Evolutionary conservation across 2,113 vertebrate species (phyloP).

Genomic region (Hippocampus barbouri): DNA sequence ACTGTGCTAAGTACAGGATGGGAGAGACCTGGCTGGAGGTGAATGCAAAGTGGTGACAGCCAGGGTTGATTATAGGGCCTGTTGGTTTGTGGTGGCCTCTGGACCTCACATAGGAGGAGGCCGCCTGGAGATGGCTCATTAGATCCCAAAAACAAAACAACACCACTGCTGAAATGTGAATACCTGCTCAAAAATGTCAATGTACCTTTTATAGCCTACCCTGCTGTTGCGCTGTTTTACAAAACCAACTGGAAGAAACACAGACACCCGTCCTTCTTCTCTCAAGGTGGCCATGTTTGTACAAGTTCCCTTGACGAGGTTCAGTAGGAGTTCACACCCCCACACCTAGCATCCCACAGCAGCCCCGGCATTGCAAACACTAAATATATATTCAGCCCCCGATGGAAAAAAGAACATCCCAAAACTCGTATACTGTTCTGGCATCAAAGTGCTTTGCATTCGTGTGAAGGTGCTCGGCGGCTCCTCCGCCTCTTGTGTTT

Average conservation of each 20-base stretch:
- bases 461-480: constrained; percentile 36
- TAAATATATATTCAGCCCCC: constrained; percentile 21
- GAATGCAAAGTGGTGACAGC: no score
- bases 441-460: constrained; percentile 41
- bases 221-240: constrained; percentile 27
- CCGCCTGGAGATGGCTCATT: no score
- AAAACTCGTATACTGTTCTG: constrained; percentile 32
- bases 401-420: constrained; percentile 44
- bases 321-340: constrained; percentile 60
- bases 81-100: no score
- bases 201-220: constrained; percentile 20
- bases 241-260: constrained; percentile 10
- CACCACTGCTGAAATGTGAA: constrained; percentile 1
- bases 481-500: constrained; percentile 32
- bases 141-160: neutral
- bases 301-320: constrained; percentile 50
- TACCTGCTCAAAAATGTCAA: constrained; percentile 22
- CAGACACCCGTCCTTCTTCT: constrained; percentile 32
- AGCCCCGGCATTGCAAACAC: constrained; percentile 28
- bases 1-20: no score
- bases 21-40: no score
- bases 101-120: no score
- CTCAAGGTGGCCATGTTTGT: constrained; percentile 46
- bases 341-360: constrained; percentile 46
- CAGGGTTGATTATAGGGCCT: no score